These are phyloP conservation scores for Drosophila orena DNA, from an alignment of 1,140 invertebrate species.

Conservation along the genomic window DNA sequence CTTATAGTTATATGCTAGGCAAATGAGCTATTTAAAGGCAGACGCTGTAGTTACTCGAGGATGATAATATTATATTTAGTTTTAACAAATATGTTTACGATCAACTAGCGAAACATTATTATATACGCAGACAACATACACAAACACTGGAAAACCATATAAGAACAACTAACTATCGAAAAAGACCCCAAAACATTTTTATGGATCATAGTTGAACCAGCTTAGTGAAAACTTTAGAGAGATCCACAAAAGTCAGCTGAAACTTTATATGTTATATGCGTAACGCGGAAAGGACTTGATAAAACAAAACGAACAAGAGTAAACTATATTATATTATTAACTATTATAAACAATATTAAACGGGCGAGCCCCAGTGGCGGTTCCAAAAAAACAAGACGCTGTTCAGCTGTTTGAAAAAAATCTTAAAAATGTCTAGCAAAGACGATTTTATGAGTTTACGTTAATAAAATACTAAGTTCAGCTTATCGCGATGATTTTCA, in stretches of 20 bases:
- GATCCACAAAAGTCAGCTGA: conserved; percentile 51
- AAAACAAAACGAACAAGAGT: conserved; percentile 42
- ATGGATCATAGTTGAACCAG: conserved; percentile 55
- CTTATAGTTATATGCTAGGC: conserved; percentile 62
- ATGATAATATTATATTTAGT: conserved; percentile 75
- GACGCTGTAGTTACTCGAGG: conserved; percentile 76
- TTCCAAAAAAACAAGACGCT: conserved; percentile 53
- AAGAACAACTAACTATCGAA: conserved; percentile 52
- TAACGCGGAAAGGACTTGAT: conserved; percentile 70
- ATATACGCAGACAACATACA: conserved; percentile 71
- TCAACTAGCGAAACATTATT: conserved; percentile 74
- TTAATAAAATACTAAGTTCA: conserved; percentile 75
- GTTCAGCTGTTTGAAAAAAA: conserved; percentile 60
- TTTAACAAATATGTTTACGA: conserved; percentile 66
- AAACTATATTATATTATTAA: conserved; percentile 57
- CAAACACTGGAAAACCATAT: conserved; percentile 34
- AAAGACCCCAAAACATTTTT: conserved; percentile 52
- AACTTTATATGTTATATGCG: conserved; percentile 65
- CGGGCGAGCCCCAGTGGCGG: neutral
- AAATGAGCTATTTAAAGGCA: conserved; percentile 73
- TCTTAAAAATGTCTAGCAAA: conserved; percentile 36
- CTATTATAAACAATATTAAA: conserved; percentile 54
- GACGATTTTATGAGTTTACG: conserved; percentile 62
- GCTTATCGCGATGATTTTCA: conserved; percentile 55
- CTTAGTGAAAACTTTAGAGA: conserved; percentile 55